Evolutionary conservation across 2,113 vertebrate genomes (phyloP).

Genomic region (Hippocampus zosterae): DNA sequence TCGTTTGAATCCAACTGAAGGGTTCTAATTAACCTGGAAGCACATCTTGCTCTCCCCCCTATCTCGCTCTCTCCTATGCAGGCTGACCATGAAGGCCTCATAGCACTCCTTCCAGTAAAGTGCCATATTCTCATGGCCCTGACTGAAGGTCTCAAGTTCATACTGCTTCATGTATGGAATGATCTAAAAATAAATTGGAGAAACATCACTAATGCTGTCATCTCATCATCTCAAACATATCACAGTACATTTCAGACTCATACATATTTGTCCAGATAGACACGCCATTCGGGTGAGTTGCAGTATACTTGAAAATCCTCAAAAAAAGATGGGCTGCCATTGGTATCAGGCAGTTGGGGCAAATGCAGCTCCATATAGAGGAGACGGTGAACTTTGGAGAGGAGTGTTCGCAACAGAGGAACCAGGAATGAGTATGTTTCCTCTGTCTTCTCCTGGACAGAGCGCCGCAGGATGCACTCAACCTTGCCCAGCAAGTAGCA

Average conservation of each 20-base stretch:
- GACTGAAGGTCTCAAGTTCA: slow-evolving; percentile 88
- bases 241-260: not conserved
- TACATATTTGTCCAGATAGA: slow-evolving; percentile 97
- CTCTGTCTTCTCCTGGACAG: slow-evolving; percentile 81
- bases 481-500: slow-evolving; percentile 91
- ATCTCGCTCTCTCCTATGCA: slow-evolving; percentile 88
- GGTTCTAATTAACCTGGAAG: slow-evolving; percentile 81
- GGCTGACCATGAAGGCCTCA: slow-evolving; percentile 89
- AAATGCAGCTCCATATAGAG: slow-evolving; percentile 96
- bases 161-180: slow-evolving; percentile 98
- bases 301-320: slow-evolving; percentile 97
- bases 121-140: slow-evolving; percentile 85
- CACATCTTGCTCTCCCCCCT: slow-evolving; percentile 95
- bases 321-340: slow-evolving; percentile 92
- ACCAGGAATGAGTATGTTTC: slow-evolving; percentile 92
- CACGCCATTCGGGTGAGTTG: slow-evolving; percentile 87
- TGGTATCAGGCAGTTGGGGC: slow-evolving; percentile 88
- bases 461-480: slow-evolving; percentile 84
- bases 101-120: slow-evolving; percentile 94
- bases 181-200: slow-evolving; percentile 70
- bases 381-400: slow-evolving; percentile 90
- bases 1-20: not conserved
- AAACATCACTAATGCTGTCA: not conserved
- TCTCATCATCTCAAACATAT: not conserved
- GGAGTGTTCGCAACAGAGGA: slow-evolving; percentile 87